These are phyloP conservation scores for Ptychochromis oligacanthus DNA, from an alignment of 2,113 vertebrate genomes.

Conservation along the genomic window DNA sequence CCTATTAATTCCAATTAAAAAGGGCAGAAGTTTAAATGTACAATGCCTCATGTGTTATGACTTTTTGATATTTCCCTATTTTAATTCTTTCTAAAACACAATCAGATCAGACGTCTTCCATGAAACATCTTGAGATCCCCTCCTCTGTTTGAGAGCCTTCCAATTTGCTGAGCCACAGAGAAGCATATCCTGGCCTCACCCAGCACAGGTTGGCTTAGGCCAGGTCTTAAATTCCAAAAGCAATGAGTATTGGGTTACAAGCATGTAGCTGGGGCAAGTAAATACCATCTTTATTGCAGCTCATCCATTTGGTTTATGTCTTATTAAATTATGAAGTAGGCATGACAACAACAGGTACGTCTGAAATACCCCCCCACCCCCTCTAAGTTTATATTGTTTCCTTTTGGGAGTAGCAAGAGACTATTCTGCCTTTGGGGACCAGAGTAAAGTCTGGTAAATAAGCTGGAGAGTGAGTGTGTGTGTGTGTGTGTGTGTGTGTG, in stretches of 20 bases:
- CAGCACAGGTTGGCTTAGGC: conserved; percentile 49
- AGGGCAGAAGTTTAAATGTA: conserved; percentile 9
- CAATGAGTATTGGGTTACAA: conserved; percentile 64
- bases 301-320: conserved; percentile 75
- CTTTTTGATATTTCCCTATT: conserved; percentile 9
- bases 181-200: conserved; percentile 48
- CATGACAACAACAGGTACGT: conserved; percentile 65
- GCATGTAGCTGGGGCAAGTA: conserved; percentile 56
- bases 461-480: conserved; percentile 31
- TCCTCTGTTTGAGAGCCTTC: conserved; percentile 10
- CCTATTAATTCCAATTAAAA: neutral
- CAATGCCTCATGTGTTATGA: neutral
- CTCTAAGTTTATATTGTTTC: conserved; percentile 51
- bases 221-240: conserved; percentile 63
- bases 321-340: conserved; percentile 73
- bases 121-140: conserved; percentile 22
- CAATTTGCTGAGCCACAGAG: conserved; percentile 17
- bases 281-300: conserved; percentile 73
- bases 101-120: conserved; percentile 18
- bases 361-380: conserved; percentile 40
- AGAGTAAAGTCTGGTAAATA: conserved; percentile 40
- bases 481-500: too few relatives aligned
- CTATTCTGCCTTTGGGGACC: conserved; percentile 28
- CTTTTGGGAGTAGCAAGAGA: conserved; percentile 23
- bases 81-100: conserved; percentile 29